Conservation (phyloP, 2,113 vertebrate genomes). For the Morone saxatilis region DNA sequence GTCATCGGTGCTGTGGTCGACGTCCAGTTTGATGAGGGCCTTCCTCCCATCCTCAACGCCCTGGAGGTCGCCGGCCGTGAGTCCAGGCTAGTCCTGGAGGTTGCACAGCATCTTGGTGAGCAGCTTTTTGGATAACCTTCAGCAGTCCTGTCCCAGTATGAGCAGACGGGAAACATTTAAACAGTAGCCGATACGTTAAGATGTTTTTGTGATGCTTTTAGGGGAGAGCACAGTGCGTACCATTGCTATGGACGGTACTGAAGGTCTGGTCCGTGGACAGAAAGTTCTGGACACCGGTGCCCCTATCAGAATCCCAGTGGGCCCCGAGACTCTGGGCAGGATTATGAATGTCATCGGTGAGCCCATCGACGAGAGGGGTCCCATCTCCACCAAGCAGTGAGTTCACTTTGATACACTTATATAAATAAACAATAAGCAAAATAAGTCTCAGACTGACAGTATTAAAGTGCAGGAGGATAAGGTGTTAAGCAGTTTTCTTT, state of each 20-base stretch:
- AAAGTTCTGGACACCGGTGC: conserved; percentile 95
- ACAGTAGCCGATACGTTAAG: too few species aligned
- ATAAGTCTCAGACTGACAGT: not conserved
- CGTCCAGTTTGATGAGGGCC: conserved; percentile 96
- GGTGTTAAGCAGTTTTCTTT: not conserved
- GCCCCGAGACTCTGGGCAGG: conserved; percentile 95
- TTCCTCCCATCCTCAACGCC: conserved; percentile 96
- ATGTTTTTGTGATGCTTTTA: conserved; percentile 58
- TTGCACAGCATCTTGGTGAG: conserved; percentile 97
- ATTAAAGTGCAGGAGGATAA: not conserved
- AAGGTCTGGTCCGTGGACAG: conserved; percentile 97
- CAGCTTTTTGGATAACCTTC: not conserved
- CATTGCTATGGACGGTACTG: conserved; percentile 98
- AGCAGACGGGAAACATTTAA: not conserved
- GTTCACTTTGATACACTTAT: conserved; percentile 35
- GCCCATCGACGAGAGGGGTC: conserved; percentile 97
- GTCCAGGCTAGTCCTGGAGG: conserved; percentile 94
- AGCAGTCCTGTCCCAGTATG: not conserved
- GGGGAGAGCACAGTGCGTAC: conserved; percentile 97
- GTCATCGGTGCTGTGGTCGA: conserved; percentile 98
- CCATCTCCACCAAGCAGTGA: conserved; percentile 97
- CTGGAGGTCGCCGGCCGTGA: conserved; percentile 94
- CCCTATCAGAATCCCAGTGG: conserved; percentile 97
- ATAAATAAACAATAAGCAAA: too few species aligned
- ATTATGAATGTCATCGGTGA: conserved; percentile 99